Evolutionary conservation across 2,888 invertebrate species (phyloP), one percentile per base, ranked within the genome.

Genomic region (Cephus spinipes): DNA sequence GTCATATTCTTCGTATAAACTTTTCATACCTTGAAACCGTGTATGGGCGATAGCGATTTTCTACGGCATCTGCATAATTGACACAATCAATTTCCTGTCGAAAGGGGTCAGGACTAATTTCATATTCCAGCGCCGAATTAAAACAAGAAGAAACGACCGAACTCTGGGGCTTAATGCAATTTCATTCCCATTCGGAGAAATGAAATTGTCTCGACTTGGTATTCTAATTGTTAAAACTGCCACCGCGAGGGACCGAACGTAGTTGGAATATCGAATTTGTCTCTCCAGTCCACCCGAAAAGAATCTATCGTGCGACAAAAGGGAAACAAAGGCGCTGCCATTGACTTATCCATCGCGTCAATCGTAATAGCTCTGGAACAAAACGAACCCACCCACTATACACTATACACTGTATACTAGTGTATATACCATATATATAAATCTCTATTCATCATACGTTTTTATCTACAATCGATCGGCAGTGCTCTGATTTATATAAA

Each of bases 151-250:
- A 33, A 40, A 23, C 55, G 31, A 75, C 30, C 31, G 30, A 55
- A 75, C 40, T 68, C 15, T 32, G 55, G 75, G 30, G 55, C 55
- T 75, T 75, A 75, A 75, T 68, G 40, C 40, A 31, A 68, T 55
- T 55, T 32, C 36, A 30, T 75, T 55, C 32, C 40, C 11, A 40
- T 75, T 75, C 32, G 55, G 12, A 12, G 31, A 36, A 75, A 55
- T 75, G 36, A 36, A 75, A 75, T 75, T 75, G 40, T 75, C 75
- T 30, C 75, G 40, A n/a, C 74, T 35, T 30, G 12, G 75, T 40
- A 75, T 75, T 40, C 40, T 75, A 75, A 75, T 75, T 75, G 75
- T 75, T 75, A 55, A 55, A 75, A 75, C 75, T 35, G 31, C 55
- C 55, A 40, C 36, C 55, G 40, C 40, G 68, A n/a, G 68, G 75